Evolutionary conservation across 2,888 invertebrate species (phyloP).

Genomic region (Plebejus argus): DNA sequence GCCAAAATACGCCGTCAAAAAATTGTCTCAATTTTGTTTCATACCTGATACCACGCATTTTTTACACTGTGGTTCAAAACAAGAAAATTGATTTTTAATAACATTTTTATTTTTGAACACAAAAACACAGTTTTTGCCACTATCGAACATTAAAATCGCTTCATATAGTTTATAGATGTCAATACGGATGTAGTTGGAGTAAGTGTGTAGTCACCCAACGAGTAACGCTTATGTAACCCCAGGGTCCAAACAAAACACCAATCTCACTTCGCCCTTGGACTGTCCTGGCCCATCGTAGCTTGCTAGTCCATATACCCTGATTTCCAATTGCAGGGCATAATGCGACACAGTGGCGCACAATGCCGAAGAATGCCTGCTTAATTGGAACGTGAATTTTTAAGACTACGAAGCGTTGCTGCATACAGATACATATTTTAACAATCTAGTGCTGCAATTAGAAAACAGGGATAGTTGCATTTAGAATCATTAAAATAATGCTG

Average conservation of each 20-base stretch:
- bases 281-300: conserved; percentile 62
- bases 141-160: conserved; percentile 21
- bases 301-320: conserved; percentile 18
- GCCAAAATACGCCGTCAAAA: background rate
- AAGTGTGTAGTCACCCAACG: conserved; percentile 33
- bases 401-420: no score
- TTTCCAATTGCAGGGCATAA: background rate
- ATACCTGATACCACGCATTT: background rate
- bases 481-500: background rate
- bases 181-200: conserved; percentile 28
- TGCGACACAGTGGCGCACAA: no score
- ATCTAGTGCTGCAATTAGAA: background rate
- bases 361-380: no score
- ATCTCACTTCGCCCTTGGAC: conserved; percentile 70
- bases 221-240: conserved; percentile 54
- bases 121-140: background rate
- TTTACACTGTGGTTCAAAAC: background rate
- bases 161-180: conserved; percentile 35
- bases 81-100: background rate
- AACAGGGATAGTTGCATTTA: background rate
- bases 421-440: no score
- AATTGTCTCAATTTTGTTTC: background rate
- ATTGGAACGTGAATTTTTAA: no score
- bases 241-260: conserved; percentile 78
- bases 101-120: background rate